A percentile compares a stretch with the other conserved stretches of the same genome.
Evolutionary conservation across 2,113 vertebrate genomes (phyloP).

Genomic region (Phalacrocorax brasilianus): DNA sequence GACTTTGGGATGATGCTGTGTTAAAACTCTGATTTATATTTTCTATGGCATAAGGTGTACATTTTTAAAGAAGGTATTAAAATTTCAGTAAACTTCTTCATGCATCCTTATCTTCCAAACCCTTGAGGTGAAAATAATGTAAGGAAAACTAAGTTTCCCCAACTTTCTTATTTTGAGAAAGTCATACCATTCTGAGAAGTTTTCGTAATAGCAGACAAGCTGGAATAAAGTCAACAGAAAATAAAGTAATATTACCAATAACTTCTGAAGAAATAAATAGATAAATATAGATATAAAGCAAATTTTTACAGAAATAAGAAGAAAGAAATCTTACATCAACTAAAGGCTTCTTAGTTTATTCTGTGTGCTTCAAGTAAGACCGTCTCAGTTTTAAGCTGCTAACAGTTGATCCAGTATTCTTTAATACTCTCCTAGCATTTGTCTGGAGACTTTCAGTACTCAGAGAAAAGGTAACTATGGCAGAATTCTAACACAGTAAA

Average conservation of each 20-base stretch:
- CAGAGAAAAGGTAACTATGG: neutral
- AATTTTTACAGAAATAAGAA: neutral
- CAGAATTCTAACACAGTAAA: neutral
- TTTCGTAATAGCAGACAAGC: neutral
- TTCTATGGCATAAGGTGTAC: neutral
- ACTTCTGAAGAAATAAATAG: neutral
- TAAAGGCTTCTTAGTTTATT: neutral
- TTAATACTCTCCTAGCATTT: neutral
- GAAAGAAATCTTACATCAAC: neutral
- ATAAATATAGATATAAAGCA: neutral
- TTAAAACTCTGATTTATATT: neutral
- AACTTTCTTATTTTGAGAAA: neutral
- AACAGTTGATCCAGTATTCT: neutral
- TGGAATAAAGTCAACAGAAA: neutral
- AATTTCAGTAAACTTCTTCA: conserved; percentile 2
- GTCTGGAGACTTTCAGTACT: neutral
- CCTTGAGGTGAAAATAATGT: neutral
- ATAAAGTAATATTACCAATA: neutral
- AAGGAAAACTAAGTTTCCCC: neutral
- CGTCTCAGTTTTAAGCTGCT: neutral
- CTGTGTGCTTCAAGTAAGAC: neutral
- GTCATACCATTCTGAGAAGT: neutral
- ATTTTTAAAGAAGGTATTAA: conserved; percentile 17
- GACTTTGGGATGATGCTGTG: neutral
- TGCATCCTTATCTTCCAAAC: neutral